Conservation (phyloP, 2,888 invertebrate species). For the Drosophila kambysellisi region DNA sequence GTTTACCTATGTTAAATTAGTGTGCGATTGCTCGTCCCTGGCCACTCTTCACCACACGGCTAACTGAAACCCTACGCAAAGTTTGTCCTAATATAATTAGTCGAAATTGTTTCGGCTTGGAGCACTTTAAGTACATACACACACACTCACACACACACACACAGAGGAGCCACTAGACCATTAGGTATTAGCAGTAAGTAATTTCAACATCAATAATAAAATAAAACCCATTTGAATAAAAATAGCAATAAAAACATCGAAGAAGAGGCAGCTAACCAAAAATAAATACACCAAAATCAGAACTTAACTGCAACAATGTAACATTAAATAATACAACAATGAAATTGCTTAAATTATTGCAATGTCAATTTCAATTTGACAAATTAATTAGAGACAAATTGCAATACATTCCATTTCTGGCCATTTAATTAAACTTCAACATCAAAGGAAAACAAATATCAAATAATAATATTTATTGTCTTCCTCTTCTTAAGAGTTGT, state of each 20-base stretch:
- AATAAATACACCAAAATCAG: conserved; percentile 40
- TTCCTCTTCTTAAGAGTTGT: neutral
- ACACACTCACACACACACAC: neutral
- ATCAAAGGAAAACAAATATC: neutral
- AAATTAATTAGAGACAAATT: neutral
- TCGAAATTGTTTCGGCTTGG: conserved; percentile 25
- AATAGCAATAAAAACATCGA: conserved; percentile 7
- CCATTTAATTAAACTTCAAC: neutral
- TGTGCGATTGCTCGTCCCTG: neutral
- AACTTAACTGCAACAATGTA: conserved; percentile 49
- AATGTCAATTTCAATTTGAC: neutral
- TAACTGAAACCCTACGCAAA: conserved; percentile 44
- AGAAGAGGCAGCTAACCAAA: conserved; percentile 3
- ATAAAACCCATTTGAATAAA: conserved; percentile 10
- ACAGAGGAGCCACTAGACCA: neutral
- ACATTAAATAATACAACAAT: neutral
- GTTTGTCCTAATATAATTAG: conserved; percentile 52
- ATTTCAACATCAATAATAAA: conserved; percentile 17
- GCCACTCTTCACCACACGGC: neutral
- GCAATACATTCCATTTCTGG: neutral
- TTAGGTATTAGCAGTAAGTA: conserved; percentile 8
- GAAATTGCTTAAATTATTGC: neutral
- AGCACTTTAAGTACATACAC: conserved; percentile 17
- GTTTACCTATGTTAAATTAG: neutral
- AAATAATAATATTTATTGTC: neutral